A percentile compares a stretch with the other conserved stretches of the same genome.
Conservation (phyloP, 30 jellyfish, hydroid and myxozoan species). For the Mastigias papua region DNA sequence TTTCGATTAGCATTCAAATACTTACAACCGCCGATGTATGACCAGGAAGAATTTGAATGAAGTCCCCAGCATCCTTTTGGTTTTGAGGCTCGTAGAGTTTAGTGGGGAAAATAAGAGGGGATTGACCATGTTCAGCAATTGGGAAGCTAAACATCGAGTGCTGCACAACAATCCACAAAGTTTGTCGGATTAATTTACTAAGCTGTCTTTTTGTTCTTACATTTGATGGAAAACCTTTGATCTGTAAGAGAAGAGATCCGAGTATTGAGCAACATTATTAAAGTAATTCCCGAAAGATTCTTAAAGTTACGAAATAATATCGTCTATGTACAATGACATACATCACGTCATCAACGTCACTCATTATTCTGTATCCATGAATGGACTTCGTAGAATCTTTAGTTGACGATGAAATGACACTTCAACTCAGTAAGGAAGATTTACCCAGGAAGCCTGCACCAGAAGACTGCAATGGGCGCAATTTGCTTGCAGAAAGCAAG, state of each 20-base stretch:
- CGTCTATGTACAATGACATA: too few relatives aligned
- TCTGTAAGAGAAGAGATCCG: not conserved
- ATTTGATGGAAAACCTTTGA: conserved; percentile 13
- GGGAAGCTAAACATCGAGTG: conserved; percentile 52
- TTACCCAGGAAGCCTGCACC: too few relatives aligned
- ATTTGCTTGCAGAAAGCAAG: too few relatives aligned
- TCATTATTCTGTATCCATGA: too few relatives aligned
- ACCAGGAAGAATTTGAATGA: conserved; percentile 22
- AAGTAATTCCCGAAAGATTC: too few relatives aligned
- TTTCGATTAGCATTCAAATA: not conserved
- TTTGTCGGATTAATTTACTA: not conserved
- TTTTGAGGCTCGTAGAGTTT: conserved; percentile 25
- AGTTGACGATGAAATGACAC: too few relatives aligned
- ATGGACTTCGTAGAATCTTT: too few relatives aligned
- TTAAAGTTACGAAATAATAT: too few relatives aligned
- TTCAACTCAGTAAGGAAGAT: too few relatives aligned
- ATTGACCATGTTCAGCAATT: conserved; percentile 41
- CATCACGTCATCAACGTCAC: too few relatives aligned
- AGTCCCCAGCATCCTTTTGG: not conserved
- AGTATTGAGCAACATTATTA: not conserved
- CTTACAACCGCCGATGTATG: conserved; percentile 17
- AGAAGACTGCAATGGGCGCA: too few relatives aligned
- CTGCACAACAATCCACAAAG: conserved; percentile 60
- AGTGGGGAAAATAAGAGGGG: conserved; percentile 27
- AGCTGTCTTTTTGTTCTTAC: conserved; percentile 4